A percentile compares a stretch with the other conserved stretches of the same genome.
phyloP scores from a whole-genome alignment of 2,888 invertebrate species.

The Lepidocyrtinus sp. region DNA sequence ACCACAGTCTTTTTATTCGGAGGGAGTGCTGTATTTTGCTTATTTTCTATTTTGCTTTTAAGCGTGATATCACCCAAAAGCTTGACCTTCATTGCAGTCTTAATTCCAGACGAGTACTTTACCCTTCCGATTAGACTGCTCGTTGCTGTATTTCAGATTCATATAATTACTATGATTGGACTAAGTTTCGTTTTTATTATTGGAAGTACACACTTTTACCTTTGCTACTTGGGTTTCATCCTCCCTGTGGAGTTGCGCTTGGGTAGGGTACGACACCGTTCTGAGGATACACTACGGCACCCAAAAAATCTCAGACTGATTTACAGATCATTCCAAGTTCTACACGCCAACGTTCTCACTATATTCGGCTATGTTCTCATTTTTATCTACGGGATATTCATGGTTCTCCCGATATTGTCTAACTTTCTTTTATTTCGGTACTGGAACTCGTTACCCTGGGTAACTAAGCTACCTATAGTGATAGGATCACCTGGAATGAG shows the following conservation, averaged over 20 bases:
- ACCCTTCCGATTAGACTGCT: not conserved
- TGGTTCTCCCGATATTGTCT: not conserved
- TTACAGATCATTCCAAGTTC: constrained; percentile 22
- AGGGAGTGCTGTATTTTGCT: not conserved
- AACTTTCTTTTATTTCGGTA: constrained; percentile 19
- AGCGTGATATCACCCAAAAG: not conserved
- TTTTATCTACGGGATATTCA: not conserved
- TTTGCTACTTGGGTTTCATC: not conserved
- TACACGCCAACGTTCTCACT: not conserved
- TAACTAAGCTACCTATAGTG: not conserved
- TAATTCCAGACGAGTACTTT: not conserved
- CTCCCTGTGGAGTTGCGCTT: constrained; percentile 1
- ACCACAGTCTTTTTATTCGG: too few relatives aligned
- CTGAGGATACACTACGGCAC: not conserved
- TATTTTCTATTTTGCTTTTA: not conserved
- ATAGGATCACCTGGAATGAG: constrained; percentile 1
- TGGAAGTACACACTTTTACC: not conserved
- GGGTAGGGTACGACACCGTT: not conserved
- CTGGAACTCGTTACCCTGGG: not conserved
- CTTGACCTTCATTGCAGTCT: not conserved
- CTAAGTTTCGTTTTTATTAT: not conserved
- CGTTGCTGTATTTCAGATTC: not conserved
- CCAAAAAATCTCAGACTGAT: not conserved
- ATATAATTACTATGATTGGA: not conserved
- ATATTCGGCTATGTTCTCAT: not conserved